phyloP scores from a whole-genome alignment of 1,140 invertebrate genomes.

The Helicorthomorpha holstii region DNA sequence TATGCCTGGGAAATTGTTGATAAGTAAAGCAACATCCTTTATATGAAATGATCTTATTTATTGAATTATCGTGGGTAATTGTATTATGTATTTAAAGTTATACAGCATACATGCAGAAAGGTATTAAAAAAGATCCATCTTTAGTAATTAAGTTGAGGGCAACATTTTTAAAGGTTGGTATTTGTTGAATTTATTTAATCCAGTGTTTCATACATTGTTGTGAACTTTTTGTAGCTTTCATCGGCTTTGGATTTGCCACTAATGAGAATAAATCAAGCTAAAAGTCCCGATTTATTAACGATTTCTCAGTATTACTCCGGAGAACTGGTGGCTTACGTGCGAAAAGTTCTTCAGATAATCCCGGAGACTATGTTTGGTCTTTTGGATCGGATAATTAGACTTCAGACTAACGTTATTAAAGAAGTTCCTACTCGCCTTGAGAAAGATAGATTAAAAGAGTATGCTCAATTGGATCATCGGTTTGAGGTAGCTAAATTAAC shows the following conservation, averaged over 20 bases:
- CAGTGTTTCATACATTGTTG: conserved; percentile 13
- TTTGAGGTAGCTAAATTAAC: conserved; percentile 69
- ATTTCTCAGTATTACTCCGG: conserved; percentile 90
- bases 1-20: conserved; percentile 92
- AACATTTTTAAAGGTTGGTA: conserved; percentile 66
- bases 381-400: conserved; percentile 66
- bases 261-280: conserved; percentile 85
- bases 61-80: background rate
- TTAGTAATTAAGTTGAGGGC: conserved; percentile 79
- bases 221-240: conserved; percentile 39
- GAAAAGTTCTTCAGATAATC: conserved; percentile 91
- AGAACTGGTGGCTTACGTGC: conserved; percentile 80
- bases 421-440: conserved; percentile 88
- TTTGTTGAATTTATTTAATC: background rate
- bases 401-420: conserved; percentile 52
- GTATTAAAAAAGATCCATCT: conserved; percentile 70
- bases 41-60: background rate
- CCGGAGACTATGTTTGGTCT: conserved; percentile 89
- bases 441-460: conserved; percentile 86
- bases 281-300: conserved; percentile 73
- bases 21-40: conserved; percentile 38
- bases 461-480: conserved; percentile 78
- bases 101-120: conserved; percentile 72
- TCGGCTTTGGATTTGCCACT: conserved; percentile 87
- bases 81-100: conserved; percentile 31